Conservation (phyloP, 2,888 invertebrate genomes). For the Nymphalis urticae region DNA sequence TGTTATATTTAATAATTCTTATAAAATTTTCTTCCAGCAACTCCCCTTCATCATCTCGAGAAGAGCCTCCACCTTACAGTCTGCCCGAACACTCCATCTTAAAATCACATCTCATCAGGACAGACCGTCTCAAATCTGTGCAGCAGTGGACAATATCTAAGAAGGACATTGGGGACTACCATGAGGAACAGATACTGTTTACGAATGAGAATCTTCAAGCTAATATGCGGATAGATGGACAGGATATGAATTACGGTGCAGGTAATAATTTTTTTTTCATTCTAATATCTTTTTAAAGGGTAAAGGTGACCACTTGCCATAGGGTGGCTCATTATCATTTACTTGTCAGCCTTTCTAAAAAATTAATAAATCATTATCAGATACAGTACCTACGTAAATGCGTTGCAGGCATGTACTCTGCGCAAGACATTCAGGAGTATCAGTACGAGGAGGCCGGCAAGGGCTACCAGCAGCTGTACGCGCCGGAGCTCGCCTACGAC, state of each 20-base stretch:
- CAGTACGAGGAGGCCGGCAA: conserved; percentile 69
- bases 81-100: conserved; percentile 71
- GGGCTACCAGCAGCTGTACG: conserved; percentile 62
- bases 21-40: conserved; percentile 45
- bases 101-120: conserved; percentile 69
- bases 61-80: conserved; percentile 68
- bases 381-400: not conserved
- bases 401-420: conserved; percentile 70
- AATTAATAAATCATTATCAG: too few species aligned
- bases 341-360: not conserved
- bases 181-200: conserved; percentile 74
- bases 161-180: conserved; percentile 70
- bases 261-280: conserved; percentile 46
- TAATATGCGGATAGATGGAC: conserved; percentile 57
- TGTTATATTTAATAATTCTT: not conserved
- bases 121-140: conserved; percentile 57
- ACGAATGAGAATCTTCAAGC: conserved; percentile 71
- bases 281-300: not conserved
- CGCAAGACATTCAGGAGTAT: conserved; percentile 72
- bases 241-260: conserved; percentile 71
- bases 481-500: conserved; percentile 47
- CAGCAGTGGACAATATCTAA: conserved; percentile 79
- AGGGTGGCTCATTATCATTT: not conserved
- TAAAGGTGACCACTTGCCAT: not conserved
- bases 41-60: conserved; percentile 62